Evolutionary conservation across 2,113 vertebrate genomes (phyloP).

Genomic region (Erythrocebus patas): DNA sequence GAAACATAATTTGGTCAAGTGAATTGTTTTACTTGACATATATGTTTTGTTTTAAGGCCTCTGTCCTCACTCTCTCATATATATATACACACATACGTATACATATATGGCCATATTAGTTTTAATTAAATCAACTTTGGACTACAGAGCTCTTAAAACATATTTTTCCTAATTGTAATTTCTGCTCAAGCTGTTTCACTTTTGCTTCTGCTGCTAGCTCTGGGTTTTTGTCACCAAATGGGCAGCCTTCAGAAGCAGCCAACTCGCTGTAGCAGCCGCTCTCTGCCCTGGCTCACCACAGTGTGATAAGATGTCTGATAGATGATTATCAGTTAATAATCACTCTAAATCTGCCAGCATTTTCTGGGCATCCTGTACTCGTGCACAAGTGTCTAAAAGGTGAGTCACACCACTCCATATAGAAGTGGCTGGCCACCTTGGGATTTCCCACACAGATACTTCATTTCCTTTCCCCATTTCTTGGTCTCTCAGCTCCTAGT

Average conservation of each 20-base stretch:
- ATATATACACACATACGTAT: too few relatives aligned
- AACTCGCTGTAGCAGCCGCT: neutral
- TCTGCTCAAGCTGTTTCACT: neutral
- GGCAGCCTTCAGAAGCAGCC: neutral
- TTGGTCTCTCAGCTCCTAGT: neutral
- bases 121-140: too few relatives aligned
- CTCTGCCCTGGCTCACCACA: neutral
- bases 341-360: neutral
- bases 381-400: neutral
- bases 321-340: neutral
- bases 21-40: too few relatives aligned
- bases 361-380: neutral
- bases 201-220: neutral
- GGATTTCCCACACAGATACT: neutral
- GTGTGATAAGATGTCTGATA: neutral
- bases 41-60: too few relatives aligned
- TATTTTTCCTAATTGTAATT: neutral
- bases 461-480: neutral
- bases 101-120: too few relatives aligned
- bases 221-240: neutral
- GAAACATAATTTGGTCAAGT: too few relatives aligned
- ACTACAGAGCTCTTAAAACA: neutral
- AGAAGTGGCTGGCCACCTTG: neutral
- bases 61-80: too few relatives aligned
- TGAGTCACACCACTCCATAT: neutral